These are phyloP conservation scores for Hydractinia symbiolongicarpus DNA, from an alignment of 30 jellyfish, hydroid and myxozoan species.

Conservation along the genomic window DNA sequence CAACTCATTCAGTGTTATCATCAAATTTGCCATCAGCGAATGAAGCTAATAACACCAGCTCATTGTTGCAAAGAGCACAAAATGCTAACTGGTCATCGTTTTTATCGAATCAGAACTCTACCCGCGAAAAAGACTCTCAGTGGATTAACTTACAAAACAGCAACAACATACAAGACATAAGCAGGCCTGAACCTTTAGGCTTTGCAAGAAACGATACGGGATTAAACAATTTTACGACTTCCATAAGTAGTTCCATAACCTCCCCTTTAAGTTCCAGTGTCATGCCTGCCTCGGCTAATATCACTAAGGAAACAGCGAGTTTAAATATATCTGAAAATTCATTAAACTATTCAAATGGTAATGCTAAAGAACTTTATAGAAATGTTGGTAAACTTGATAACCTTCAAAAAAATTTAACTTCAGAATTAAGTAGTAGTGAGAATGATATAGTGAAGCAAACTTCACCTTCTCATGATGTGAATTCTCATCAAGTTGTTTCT, in stretches of 20 bases:
- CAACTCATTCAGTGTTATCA: background rate
- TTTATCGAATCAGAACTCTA: background rate
- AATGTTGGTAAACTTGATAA: background rate
- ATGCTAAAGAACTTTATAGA: background rate
- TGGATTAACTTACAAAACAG: background rate
- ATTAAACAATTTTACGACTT: background rate
- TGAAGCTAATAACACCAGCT: background rate
- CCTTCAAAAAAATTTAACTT: background rate
- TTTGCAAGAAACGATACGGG: constrained; percentile 4
- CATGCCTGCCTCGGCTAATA: no score
- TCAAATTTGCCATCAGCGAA: background rate
- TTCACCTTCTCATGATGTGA: no score
- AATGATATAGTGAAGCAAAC: background rate
- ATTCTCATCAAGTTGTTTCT: no score
- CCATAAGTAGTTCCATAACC: background rate
- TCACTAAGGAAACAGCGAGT: no score
- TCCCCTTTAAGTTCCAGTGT: background rate
- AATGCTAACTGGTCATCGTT: background rate
- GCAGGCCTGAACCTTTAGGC: constrained; percentile 8
- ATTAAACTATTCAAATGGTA: background rate
- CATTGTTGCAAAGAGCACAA: constrained; percentile 3
- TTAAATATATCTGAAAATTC: background rate
- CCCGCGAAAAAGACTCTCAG: background rate
- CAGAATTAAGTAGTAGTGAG: background rate
- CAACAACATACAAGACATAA: constrained; percentile 1